phyloP scores from a whole-genome alignment of 2,797 vertebrate genomes.

The Mallotus villosus region DNA sequence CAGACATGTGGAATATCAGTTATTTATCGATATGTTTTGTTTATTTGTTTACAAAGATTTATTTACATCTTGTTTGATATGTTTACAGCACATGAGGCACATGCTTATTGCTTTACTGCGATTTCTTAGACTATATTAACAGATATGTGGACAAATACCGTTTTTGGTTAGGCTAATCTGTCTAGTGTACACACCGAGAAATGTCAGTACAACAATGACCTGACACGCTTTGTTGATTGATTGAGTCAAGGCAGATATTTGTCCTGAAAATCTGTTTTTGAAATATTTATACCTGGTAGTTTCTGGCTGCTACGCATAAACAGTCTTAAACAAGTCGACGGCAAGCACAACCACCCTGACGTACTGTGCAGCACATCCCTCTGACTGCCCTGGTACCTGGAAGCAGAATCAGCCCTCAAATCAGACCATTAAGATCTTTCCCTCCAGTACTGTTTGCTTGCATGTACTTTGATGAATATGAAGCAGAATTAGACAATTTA shows the following conservation, averaged over 20 bases:
- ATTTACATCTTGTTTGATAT: not conserved
- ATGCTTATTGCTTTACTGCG: not conserved
- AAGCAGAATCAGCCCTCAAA: no score
- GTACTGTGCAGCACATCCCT: no score
- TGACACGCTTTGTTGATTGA: not conserved
- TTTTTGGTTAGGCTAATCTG: no score
- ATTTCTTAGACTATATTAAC: no score
- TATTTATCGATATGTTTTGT: conserved; percentile 4
- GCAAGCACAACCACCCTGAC: not conserved
- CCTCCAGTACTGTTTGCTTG: conserved; percentile 10
- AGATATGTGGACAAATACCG: not conserved
- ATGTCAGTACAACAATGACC: not conserved
- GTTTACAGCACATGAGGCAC: not conserved
- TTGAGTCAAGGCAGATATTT: not conserved
- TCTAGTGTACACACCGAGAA: no score
- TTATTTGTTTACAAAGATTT: conserved; percentile 3
- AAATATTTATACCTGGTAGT: not conserved
- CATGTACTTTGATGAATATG: not conserved
- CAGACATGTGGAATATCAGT: not conserved
- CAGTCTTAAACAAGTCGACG: not conserved
- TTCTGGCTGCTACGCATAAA: not conserved
- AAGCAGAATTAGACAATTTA: conserved; percentile 11
- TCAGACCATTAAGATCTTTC: not conserved
- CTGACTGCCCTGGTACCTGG: no score
- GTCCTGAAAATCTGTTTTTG: not conserved